phyloP scores from a whole-genome alignment of 2,888 invertebrate species.

The Belgica antarctica region DNA sequence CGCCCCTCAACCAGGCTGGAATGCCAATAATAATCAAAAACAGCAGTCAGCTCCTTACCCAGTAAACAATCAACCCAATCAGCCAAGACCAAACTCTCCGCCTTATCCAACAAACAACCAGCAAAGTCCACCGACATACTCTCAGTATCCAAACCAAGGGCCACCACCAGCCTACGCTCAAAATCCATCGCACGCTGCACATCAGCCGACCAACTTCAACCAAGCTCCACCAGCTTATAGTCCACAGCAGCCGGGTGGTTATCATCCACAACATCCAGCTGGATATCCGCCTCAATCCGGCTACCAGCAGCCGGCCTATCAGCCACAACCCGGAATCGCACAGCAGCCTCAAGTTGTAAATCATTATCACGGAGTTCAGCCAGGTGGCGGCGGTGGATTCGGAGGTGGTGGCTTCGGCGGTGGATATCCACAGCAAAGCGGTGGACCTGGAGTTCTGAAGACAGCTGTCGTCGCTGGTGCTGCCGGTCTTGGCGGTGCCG shows the following conservation, averaged over 20 bases:
- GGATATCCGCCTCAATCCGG: not conserved
- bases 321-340: not conserved
- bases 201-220: slow-evolving; percentile 1
- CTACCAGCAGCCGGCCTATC: not conserved
- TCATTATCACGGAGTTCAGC: slow-evolving; percentile 17
- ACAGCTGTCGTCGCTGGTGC: slow-evolving; percentile 29
- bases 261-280: not conserved
- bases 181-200: not conserved
- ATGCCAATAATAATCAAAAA: not conserved
- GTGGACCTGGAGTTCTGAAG: slow-evolving; percentile 31
- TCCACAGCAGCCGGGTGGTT: not conserved
- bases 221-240: not conserved
- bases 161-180: slow-evolving; percentile 13
- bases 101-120: slow-evolving; percentile 34
- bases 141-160: not conserved
- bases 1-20: slow-evolving; percentile 14
- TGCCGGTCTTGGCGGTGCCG: slow-evolving; percentile 32
- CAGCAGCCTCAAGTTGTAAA: slow-evolving; percentile 29
- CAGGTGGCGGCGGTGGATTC: not conserved
- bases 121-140: not conserved
- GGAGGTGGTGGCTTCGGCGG: not conserved
- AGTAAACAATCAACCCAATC: slow-evolving; percentile 27
- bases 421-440: slow-evolving; percentile 18
- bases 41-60: not conserved
- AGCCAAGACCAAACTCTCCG: slow-evolving; percentile 10